phyloP scores from a whole-genome alignment of 2,113 vertebrate genomes.

The Corapipo altera region DNA sequence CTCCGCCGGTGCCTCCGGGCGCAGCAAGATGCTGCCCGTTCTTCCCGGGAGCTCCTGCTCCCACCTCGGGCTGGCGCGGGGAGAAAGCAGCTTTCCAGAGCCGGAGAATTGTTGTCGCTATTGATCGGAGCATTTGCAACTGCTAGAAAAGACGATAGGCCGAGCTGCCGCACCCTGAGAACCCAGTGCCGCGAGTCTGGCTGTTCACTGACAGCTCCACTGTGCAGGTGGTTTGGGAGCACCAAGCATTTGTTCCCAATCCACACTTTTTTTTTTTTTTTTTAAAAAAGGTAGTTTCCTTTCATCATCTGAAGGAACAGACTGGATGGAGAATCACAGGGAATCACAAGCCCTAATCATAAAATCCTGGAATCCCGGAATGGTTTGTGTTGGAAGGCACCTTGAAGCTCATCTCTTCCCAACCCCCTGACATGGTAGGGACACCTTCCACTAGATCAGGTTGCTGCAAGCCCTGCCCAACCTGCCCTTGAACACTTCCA shows the following conservation, averaged over 20 bases:
- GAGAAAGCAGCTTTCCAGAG: not conserved
- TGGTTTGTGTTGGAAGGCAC: not conserved
- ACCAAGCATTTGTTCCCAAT: not conserved
- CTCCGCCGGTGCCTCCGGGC: fast-evolving
- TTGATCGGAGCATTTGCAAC: fast-evolving
- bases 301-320: not conserved
- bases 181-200: not conserved
- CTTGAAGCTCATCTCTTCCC: not conserved
- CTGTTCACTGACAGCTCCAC: fast-evolving
- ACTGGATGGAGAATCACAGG: not conserved
- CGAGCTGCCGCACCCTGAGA: not conserved
- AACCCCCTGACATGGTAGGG: not conserved
- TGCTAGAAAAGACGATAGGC: not conserved
- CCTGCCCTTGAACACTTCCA: not conserved
- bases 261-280: not conserved
- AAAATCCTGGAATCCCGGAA: not conserved
- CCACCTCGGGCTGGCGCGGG: not conserved
- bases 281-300: not conserved
- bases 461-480: not conserved
- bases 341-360: not conserved
- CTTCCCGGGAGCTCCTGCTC: not conserved
- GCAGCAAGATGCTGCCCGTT: fast-evolving
- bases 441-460: not conserved
- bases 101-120: fast-evolving
- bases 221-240: not conserved